Conservation (phyloP, 2,113 vertebrate genomes). For the Pterocles orientalis region DNA sequence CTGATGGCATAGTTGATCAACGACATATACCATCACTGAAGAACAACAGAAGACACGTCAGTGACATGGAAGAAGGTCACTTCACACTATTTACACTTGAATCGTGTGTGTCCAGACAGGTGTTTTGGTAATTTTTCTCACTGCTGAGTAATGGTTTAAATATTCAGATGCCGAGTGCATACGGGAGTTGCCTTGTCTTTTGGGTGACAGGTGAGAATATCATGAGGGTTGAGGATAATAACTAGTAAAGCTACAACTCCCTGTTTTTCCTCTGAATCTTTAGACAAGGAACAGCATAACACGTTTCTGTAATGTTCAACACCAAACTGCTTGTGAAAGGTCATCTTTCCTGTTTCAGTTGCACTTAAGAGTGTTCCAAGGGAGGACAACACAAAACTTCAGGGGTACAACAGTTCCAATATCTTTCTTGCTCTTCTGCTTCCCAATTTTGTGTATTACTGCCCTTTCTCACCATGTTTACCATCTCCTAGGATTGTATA, state of each 20-base stretch:
- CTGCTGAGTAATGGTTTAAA: not conserved
- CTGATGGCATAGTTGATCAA: not conserved
- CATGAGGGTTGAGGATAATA: not conserved
- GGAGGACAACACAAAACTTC: not conserved
- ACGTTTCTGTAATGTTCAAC: not conserved
- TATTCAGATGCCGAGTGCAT: not conserved
- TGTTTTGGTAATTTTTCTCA: not conserved
- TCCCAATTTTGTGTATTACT: not conserved
- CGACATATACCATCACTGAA: not conserved
- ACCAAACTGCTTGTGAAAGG: not conserved
- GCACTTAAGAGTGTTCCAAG: not conserved
- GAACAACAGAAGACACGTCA: not conserved
- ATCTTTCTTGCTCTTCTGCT: not conserved
- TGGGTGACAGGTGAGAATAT: not conserved
- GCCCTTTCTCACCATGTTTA: not conserved
- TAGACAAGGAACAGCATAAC: not conserved
- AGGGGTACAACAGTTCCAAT: not conserved
- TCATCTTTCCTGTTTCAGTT: not conserved
- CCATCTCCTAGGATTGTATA: not conserved
- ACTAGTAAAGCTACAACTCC: not conserved
- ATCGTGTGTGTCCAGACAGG: not conserved
- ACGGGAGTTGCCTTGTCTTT: not conserved
- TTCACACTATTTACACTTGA: not conserved
- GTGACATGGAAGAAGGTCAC: not conserved
- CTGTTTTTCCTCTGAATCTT: not conserved